Evolutionary conservation across 2,888 invertebrate genomes (phyloP).

Genomic region (Rhamphomyia laevipes): DNA sequence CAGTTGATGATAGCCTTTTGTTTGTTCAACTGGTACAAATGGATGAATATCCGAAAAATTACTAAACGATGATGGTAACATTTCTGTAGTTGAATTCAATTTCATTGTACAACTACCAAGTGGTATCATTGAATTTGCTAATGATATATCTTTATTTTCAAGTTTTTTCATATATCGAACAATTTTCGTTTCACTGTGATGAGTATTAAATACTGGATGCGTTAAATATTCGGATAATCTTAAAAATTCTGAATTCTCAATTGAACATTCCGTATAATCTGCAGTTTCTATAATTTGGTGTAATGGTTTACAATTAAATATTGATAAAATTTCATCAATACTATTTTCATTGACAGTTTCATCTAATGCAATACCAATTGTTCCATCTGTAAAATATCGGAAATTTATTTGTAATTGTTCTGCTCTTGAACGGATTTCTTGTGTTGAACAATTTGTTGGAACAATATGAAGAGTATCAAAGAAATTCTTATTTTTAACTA

Average conservation of each 20-base stretch:
- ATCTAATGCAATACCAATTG: slow-evolving; percentile 84
- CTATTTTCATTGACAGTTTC: slow-evolving; percentile 86
- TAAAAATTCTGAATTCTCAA: slow-evolving; percentile 55
- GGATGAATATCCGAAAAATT: slow-evolving; percentile 94
- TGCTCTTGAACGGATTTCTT: slow-evolving; percentile 57
- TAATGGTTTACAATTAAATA: slow-evolving; percentile 61
- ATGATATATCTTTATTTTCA: slow-evolving; percentile 95
- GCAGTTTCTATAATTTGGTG: slow-evolving; percentile 39
- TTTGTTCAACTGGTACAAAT: slow-evolving; percentile 87
- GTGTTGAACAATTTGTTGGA: slow-evolving; percentile 42
- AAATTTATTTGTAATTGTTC: slow-evolving; percentile 68
- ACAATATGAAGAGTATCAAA: slow-evolving; percentile 79
- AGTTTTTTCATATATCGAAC: slow-evolving; percentile 96
- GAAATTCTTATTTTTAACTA: slow-evolving; percentile 57
- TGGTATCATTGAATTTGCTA: slow-evolving; percentile 99
- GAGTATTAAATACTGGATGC: slow-evolving; percentile 84
- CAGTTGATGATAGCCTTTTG: slow-evolving; percentile 78
- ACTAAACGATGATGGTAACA: slow-evolving; percentile 95
- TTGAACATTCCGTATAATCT: slow-evolving; percentile 42
- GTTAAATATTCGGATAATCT: slow-evolving; percentile 73
- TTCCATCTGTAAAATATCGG: slow-evolving; percentile 67
- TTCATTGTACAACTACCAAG: slow-evolving; percentile 99
- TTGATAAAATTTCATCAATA: slow-evolving; percentile 75
- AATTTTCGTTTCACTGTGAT: slow-evolving; percentile 89
- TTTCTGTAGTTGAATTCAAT: slow-evolving; percentile 93